Conservation (phyloP, 2,113 vertebrate species). For the Petrocephalus zakoni region DNA sequence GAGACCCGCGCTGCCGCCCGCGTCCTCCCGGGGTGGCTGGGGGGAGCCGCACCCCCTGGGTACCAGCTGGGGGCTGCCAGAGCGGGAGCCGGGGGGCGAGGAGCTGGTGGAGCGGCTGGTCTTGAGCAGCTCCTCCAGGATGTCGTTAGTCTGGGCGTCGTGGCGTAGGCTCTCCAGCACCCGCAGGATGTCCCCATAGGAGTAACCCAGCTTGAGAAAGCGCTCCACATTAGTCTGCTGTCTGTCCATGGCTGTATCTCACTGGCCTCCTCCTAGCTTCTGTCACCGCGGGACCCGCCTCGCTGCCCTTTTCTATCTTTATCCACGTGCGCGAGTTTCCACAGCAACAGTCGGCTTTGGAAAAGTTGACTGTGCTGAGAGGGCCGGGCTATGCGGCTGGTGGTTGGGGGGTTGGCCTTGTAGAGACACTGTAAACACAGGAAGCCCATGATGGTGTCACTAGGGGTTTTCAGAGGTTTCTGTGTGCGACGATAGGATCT, state of each 20-base stretch:
- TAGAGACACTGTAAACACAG: slow-evolving; percentile 48
- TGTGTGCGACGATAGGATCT: slow-evolving; percentile 16
- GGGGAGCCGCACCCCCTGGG: slow-evolving; percentile 59
- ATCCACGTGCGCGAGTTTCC: slow-evolving; percentile 40
- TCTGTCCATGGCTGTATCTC: slow-evolving; percentile 49
- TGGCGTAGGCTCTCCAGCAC: slow-evolving; percentile 72
- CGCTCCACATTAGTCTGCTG: slow-evolving; percentile 70
- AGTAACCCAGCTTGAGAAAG: slow-evolving; percentile 81
- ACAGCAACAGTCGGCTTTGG: slow-evolving; percentile 41
- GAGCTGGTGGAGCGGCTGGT: slow-evolving; percentile 63
- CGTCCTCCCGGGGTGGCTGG: not conserved
- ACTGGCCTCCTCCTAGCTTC: not conserved
- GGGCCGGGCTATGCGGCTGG: not conserved
- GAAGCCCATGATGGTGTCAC: slow-evolving; percentile 38
- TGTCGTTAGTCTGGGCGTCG: slow-evolving; percentile 78
- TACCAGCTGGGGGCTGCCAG: slow-evolving; percentile 50
- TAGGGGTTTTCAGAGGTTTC: slow-evolving; percentile 45
- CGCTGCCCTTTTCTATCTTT: slow-evolving; percentile 38
- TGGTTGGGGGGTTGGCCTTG: slow-evolving; percentile 18
- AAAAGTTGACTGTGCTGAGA: slow-evolving; percentile 37
- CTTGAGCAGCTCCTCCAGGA: slow-evolving; percentile 80
- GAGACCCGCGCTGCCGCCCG: slow-evolving; percentile 37
- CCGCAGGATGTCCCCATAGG: slow-evolving; percentile 63
- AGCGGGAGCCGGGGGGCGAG: slow-evolving; percentile 17
- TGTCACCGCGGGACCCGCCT: slow-evolving; percentile 36